phyloP scores from a whole-genome alignment of 2,888 invertebrate species.

The Diaprepes abbreviatus region DNA sequence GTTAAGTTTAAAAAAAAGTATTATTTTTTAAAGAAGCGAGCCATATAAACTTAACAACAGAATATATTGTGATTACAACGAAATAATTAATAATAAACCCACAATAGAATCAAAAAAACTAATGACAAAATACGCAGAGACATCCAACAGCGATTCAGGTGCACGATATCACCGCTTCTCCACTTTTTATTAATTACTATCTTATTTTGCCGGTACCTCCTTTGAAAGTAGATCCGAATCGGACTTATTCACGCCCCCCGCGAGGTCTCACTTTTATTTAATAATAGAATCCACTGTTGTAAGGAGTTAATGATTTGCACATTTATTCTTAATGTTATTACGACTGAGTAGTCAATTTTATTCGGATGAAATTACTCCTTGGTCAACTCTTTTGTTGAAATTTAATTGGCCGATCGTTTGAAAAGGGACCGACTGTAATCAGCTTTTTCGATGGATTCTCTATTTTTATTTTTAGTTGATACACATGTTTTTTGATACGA shows the following conservation, averaged over 20 bases:
- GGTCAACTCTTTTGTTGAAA: slow-evolving; percentile 43
- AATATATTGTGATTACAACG: not conserved
- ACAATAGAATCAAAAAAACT: slow-evolving; percentile 6
- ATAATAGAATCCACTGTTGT: slow-evolving; percentile 48
- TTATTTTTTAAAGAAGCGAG: too few species aligned
- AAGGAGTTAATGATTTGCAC: slow-evolving; percentile 48
- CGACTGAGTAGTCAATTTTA: slow-evolving; percentile 32
- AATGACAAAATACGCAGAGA: slow-evolving; percentile 26
- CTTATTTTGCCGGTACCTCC: slow-evolving; percentile 32
- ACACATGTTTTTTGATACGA: too few species aligned
- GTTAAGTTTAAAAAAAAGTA: too few species aligned
- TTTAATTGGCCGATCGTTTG: slow-evolving; percentile 37
- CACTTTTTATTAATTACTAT: slow-evolving; percentile 44
- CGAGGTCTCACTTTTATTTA: slow-evolving; percentile 40
- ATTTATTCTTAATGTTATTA: slow-evolving; percentile 38
- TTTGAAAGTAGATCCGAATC: slow-evolving; percentile 43
- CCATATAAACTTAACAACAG: too few species aligned
- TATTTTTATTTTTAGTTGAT: too few species aligned
- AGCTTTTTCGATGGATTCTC: slow-evolving; percentile 3
- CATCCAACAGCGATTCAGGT: slow-evolving; percentile 36
- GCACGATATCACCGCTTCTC: slow-evolving; percentile 25
- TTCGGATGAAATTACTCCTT: slow-evolving; percentile 36
- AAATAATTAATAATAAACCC: slow-evolving; percentile 11
- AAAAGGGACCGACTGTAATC: slow-evolving; percentile 22
- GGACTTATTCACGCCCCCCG: slow-evolving; percentile 34